Base-by-base conservation (phyloP, 2,113 vertebrate species). In the Semicossyphus pulcher region DNA sequence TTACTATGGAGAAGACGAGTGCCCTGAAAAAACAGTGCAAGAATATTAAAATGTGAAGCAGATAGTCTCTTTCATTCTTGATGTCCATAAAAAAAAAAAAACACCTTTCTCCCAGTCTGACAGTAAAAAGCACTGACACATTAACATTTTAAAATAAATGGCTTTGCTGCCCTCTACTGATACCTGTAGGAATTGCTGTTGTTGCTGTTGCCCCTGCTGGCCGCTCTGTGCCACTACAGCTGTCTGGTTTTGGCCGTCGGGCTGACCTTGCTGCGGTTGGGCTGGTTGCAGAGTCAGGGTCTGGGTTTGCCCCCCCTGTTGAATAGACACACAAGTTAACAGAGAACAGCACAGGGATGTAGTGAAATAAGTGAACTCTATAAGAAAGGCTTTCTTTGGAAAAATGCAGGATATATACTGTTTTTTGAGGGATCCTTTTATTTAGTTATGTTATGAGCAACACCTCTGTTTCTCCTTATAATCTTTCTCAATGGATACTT, bases 1-100 rank as follows among this genome's bases (percentile, higher is more conserved):
- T 95, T 97, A 79, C 95, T 94, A 4, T 96, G 97, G 77, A 98
- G 95, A 88, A 99, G 93, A 79, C 94, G 94, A 58, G 97, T 94
- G 74, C 96, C 95, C 98, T 98, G 88, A 49, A 26, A 84, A 29
- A 72, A 61, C 23, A 59, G 59, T 12, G 10, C 4, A 48, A 31
- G 3, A 39, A 29, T 32, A 71, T 63, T 21, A 76, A 11, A 79
- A 14, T 61, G 37, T 28, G 4, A 69, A 53, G 12, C 10, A 21
- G 12, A 20, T 1, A 7, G 18, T 37, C 16, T 45, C n/a, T 48
- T 47, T 29, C 18, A 47, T 11, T 21, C 2, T 28, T 10, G n/a
- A n/a, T n/a, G n/a, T n/a, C n/a, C n/a, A n/a, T n/a, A n/a, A n/a
- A n/a, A n/a, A n/a, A n/a, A n/a, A n/a, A n/a, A n/a, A n/a, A n/a